Evolutionary conservation across 2,888 invertebrate genomes (phyloP).

Genomic region (Anticlea derivata): DNA sequence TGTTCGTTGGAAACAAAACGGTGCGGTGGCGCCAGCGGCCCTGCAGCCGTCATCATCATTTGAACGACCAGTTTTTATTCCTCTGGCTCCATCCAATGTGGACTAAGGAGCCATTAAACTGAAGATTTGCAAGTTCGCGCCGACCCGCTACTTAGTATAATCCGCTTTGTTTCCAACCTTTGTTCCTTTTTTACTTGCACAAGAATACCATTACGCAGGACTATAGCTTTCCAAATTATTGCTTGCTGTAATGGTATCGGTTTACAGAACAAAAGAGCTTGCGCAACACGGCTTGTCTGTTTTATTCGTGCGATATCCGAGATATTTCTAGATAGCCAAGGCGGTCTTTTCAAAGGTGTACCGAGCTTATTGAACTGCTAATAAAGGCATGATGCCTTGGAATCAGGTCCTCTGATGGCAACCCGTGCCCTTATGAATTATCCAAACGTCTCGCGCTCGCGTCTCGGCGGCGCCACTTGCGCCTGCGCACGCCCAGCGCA

Average conservation of each 20-base stretch:
- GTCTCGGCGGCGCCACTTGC: constrained; percentile 62
- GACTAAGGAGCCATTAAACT: constrained; percentile 55
- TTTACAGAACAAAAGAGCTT: constrained; percentile 42
- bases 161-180: constrained; percentile 37
- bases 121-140: constrained; percentile 58
- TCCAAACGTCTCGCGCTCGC: constrained; percentile 62
- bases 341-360: constrained; percentile 39
- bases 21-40: constrained; percentile 70
- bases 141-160: constrained; percentile 44
- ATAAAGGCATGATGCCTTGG: constrained; percentile 56
- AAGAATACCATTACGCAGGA: constrained; percentile 27
- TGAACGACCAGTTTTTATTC: constrained; percentile 71
- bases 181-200: constrained; percentile 27
- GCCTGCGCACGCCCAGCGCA: constrained; percentile 55
- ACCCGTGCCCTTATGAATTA: constrained; percentile 76
- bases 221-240: constrained; percentile 35
- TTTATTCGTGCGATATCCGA: constrained; percentile 1
- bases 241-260: constrained; percentile 33
- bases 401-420: constrained; percentile 43
- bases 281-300: constrained; percentile 33
- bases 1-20: constrained; percentile 52
- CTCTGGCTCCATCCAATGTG: constrained; percentile 52
- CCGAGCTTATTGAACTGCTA: constrained; percentile 49
- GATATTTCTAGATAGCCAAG: constrained; percentile 10
- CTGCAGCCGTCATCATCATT: constrained; percentile 55